phyloP scores from a whole-genome alignment of 2,113 vertebrate genomes.

The Bubo bubo region DNA sequence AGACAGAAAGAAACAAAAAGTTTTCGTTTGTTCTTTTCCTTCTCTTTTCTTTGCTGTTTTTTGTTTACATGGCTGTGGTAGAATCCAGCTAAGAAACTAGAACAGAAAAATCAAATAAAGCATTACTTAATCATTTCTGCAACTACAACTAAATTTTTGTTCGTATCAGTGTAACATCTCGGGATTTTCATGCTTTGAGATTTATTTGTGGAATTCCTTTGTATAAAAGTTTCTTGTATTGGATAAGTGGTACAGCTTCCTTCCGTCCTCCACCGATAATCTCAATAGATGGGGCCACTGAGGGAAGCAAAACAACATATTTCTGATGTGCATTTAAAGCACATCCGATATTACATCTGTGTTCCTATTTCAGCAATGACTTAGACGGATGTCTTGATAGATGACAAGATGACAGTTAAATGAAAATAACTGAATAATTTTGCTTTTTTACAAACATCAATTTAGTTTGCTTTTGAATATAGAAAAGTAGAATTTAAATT shows the following conservation, averaged over 20 bases:
- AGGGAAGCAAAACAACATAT: neutral
- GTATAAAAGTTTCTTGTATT: neutral
- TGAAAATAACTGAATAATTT: neutral
- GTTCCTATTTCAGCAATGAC: neutral
- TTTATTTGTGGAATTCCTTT: neutral
- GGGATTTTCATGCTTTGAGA: neutral
- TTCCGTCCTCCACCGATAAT: neutral
- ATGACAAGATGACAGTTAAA: neutral
- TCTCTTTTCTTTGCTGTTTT: neutral
- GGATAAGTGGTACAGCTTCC: neutral
- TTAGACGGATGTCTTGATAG: neutral
- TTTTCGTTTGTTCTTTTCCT: neutral
- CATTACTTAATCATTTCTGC: neutral
- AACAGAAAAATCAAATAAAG: neutral
- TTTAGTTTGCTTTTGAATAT: neutral
- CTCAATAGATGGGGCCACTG: neutral
- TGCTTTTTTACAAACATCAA: neutral
- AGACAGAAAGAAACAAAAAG: neutral
- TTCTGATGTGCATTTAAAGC: neutral
- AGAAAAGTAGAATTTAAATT: neutral
- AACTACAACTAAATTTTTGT: neutral
- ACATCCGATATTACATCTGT: neutral
- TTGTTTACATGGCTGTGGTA: neutral
- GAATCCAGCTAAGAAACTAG: neutral
- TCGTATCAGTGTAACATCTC: neutral